These are phyloP conservation scores for Prorops nasuta DNA, from an alignment of 1,140 invertebrate genomes.

Conservation along the genomic window DNA sequence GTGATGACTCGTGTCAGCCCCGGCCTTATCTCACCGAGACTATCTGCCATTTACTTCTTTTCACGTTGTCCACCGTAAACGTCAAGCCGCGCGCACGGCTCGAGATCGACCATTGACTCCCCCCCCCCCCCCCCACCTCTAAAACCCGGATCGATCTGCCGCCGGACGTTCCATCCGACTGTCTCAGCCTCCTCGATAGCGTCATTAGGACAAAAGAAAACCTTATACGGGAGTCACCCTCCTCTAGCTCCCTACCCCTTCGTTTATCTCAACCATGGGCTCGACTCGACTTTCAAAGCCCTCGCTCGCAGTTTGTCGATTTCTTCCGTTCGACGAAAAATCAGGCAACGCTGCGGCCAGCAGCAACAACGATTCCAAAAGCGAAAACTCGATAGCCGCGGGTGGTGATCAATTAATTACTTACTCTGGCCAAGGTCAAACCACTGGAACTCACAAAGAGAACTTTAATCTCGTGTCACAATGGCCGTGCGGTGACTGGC, in stretches of 20 bases:
- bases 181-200: too few species aligned
- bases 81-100: conserved; percentile 22
- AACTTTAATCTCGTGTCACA: conserved; percentile 21
- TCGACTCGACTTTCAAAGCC: too few species aligned
- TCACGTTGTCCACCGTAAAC: conserved; percentile 20
- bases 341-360: conserved; percentile 22
- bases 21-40: conserved; percentile 35
- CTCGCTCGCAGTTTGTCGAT: too few species aligned
- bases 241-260: too few species aligned
- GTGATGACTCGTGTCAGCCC: conserved; percentile 35
- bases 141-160: conserved; percentile 23
- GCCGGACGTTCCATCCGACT: background rate
- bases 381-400: conserved; percentile 36
- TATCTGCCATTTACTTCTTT: conserved; percentile 43
- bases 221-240: too few species aligned
- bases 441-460: too few species aligned
- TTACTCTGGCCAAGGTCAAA: conserved; percentile 15
- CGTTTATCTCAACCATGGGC: too few species aligned
- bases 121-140: conserved; percentile 17
- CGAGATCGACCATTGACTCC: too few species aligned
- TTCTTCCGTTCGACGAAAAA: too few species aligned
- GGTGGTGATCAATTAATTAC: conserved; percentile 45
- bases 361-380: too few species aligned
- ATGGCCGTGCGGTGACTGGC: conserved; percentile 32
- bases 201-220: too few species aligned